Evolutionary conservation across 1,140 invertebrate genomes (phyloP), one percentile per base, ranked within the genome.

Genomic region (Bombus balteatus): DNA sequence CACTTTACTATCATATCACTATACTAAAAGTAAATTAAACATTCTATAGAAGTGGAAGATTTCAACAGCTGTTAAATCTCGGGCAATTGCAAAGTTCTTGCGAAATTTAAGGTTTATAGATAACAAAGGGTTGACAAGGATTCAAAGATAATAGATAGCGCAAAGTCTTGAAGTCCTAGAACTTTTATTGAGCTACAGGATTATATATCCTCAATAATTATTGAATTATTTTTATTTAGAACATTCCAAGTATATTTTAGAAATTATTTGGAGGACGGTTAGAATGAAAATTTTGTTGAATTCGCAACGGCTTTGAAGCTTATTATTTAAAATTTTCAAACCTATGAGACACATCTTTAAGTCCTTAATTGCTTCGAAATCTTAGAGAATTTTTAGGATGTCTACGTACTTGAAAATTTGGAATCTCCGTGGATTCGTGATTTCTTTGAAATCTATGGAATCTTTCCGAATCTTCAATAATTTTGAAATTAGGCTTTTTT

Each of bases 141-240:
- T 12, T 25, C 3, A 6, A 68, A 22, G 1, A 37, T 0, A 68
- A 25, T 32, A n/a, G 1, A 4, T 15, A n/a, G 0, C 1, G 25
- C 12, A 47, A 47, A 59, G 25, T 59, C 3, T 59, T 0, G 0
- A 59, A 28, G 2, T 25, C 9, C 8, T 59, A 59, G 22, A 59
- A 59, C 10, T 12, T 28, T 28, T 10, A 28, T 28, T 5, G 0
- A 15, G 0, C 0, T 28, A 0, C 10, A 6, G 9, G 9, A 47
- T 59, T 28, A 12, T 28, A 10, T 3, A 9, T 3, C 3, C 3
- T 28, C 22, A 9, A 25, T 57, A 9, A 57, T 59, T 59, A 34
- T 34, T 34, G 2, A 34, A 47, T 47, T 3, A 43, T 0, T 43
- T 13, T 43, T 43, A 43, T 8, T 10, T 10, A 10, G 10, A 41